Base-by-base conservation (phyloP, 2,888 invertebrate genomes). In the Rhagonycha fulva region DNA sequence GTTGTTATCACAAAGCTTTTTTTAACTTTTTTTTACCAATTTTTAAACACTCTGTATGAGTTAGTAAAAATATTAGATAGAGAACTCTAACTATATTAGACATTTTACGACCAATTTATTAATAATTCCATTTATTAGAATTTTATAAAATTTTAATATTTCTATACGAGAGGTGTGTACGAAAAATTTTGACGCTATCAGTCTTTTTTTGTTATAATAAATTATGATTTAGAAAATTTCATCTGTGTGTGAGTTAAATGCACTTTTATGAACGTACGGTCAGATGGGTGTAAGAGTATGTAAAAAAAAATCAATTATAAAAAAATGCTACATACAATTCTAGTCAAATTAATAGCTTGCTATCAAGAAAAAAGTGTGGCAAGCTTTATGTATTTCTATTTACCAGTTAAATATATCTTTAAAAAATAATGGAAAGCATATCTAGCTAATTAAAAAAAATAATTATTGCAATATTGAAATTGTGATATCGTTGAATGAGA, bases 401-500 rank as follows among this genome's bases (percentile, higher is more conserved):
- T 78, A 78, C 71, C 68, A 68, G 62, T 77, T 78, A 79, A 77
- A 77, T 75, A 78, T 71, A 74, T 78, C 74, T 79, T 78, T 77
- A 81, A 66, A 66, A 66, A 84, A 84, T 86, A 85, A 86, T 85
- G 84, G 84, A 86, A 78, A 85, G 86, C 87, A 87, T 87, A 87
- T 87, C 87, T 87, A 86, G 86, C 84, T 86, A 86, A 80, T 81
- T 78, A 82, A 81, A 80, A 83, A 84, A 80, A 83, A 84, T 47
- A 86, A 84, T 87, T 87, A 87, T 87, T 88, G 87, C 88, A 88
- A 88, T 88, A 88, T 87, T 84, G 82, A 86, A 87, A 87, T 87
- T 87, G 88, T 87, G 88, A 88, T 87, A 88, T 87, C 85, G 86
- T 87, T 87, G 85, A 86, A 87, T 87, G 87, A 87, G 87, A 87